Base-by-base conservation (phyloP, 2,113 vertebrate genomes). In the Hemibagrus wyckioides region DNA sequence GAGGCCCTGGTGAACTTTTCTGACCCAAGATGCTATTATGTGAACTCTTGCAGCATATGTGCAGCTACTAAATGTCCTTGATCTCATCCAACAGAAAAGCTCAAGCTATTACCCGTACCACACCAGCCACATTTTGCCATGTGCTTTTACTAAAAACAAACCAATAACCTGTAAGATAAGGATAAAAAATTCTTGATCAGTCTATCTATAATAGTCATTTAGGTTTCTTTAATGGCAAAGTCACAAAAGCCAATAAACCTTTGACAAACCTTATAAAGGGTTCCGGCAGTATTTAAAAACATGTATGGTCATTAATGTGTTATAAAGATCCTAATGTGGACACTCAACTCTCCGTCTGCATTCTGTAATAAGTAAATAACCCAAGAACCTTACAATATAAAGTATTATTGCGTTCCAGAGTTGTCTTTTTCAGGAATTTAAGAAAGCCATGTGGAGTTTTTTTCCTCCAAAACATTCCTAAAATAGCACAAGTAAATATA, bases 401-500 rank as follows among this genome's bases (percentile, higher is more conserved):
- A 33, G 11, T 80, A 25, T 52, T 75, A 28, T 3, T 50, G 28
- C 28, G 17, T 56, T 80, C 36, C n/a, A 23, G 8, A 11, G 1
- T 54, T 52, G 6, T n/a, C 44, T 48, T 41, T 14, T 73, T 73
- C 0, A 73, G 14, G 6, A 39, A 41, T 73, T 73, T 73, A 9
- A 36, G 9, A 69, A 33, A 3, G 28, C 11, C 28, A 65, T 59
- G 67, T 63, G 67, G 36, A 81, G 65, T 59, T 67, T 81, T 88
- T 77, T 73, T 86, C 79, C 86, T 90, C 50, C 88, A 86, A 88
- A 88, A 80, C 87, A 50, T 76, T 76, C 19, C 44, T 28, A 36
- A 39, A 36, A 21, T 39, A 71, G 33, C 10, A 25, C 21, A 86
- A 85, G 85, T 90, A 91, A 92, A 91, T 90, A 87, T 86, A 0